Evolutionary conservation across 2,113 vertebrate species (phyloP).

Genomic region (Actenoides lindsayi): DNA sequence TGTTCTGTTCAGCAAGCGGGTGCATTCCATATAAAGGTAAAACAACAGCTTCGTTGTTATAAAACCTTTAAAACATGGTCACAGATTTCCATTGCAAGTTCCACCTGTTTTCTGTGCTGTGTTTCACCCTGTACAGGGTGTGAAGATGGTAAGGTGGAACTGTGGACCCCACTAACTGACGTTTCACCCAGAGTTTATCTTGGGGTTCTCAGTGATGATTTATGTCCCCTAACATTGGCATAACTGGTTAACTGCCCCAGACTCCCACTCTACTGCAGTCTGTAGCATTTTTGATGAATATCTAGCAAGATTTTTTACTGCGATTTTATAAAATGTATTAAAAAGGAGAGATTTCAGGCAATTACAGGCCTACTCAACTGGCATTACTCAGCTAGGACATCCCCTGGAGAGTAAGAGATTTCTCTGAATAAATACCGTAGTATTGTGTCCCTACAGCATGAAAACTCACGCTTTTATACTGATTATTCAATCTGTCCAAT

Average conservation of each 20-base stretch:
- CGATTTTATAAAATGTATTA: constrained; percentile 1
- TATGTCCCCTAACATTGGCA: background rate
- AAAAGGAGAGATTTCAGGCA: background rate
- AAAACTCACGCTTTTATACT: background rate
- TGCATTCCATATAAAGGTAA: constrained; percentile 8
- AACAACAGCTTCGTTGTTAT: background rate
- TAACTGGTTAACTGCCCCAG: constrained; percentile 31
- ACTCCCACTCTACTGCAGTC: background rate
- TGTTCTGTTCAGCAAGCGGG: background rate
- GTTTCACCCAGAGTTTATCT: background rate
- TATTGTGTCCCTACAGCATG: background rate
- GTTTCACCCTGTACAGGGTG: background rate
- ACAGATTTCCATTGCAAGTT: background rate
- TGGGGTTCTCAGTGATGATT: background rate
- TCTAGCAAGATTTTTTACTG: background rate
- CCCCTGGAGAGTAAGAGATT: background rate
- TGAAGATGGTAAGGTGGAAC: background rate
- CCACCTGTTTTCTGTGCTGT: background rate
- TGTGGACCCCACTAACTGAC: background rate
- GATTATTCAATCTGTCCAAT: background rate
- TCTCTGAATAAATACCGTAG: background rate
- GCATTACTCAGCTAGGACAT: constrained; percentile 16
- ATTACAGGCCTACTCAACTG: background rate
- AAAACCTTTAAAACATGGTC: background rate
- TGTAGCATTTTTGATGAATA: background rate